Evolutionary conservation across 2,888 invertebrate species (phyloP).

Genomic region (Adineta ricciae): DNA sequence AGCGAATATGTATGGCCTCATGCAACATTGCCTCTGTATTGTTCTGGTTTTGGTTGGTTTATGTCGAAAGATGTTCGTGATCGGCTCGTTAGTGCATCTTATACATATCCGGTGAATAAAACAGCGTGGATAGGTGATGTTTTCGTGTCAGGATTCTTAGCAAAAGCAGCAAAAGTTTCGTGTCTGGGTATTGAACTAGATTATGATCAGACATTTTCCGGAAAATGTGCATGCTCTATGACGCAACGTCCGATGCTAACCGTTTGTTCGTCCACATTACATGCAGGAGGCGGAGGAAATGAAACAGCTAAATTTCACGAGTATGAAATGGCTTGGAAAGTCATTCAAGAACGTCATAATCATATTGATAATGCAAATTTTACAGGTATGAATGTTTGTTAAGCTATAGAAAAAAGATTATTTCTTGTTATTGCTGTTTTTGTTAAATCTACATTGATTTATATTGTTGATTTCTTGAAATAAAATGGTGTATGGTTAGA

Average conservation of each 20-base stretch:
- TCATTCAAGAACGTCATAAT: background rate
- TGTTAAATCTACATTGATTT: too few relatives aligned
- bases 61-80: background rate
- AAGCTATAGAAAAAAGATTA: background rate
- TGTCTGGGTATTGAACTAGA: background rate
- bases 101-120: background rate
- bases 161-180: background rate
- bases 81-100: background rate
- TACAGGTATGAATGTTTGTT: background rate
- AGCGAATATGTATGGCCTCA: background rate
- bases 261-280: background rate
- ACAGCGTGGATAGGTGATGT: background rate
- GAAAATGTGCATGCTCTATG: background rate
- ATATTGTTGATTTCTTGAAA: too few relatives aligned
- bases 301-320: background rate
- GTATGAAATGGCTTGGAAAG: background rate
- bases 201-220: background rate
- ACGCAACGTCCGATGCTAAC: constrained; percentile 1
- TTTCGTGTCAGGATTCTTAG: background rate
- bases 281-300: background rate
- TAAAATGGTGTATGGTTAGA: too few relatives aligned
- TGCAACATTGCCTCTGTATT: background rate
- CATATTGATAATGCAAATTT: background rate
- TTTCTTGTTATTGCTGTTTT: background rate
- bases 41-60: background rate